Percentiles rank a stretch among this genome's conserved stretches.
Conservation (phyloP, 2,797 vertebrate species). For the Hyperoplus immaculatus region DNA sequence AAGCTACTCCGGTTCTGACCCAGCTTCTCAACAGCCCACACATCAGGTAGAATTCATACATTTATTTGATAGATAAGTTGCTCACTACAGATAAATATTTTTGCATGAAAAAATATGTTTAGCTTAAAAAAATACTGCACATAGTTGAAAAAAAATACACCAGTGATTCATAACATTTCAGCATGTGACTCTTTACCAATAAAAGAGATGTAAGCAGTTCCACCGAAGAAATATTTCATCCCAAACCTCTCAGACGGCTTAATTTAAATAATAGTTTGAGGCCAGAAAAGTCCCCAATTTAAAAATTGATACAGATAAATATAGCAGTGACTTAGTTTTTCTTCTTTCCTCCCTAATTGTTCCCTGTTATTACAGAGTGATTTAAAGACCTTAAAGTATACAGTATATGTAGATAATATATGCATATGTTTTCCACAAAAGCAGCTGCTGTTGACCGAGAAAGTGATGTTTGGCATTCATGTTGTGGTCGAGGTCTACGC, state of each 20-base stretch:
- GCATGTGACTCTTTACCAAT: neutral
- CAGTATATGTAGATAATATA: neutral
- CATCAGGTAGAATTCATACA: slow-evolving; percentile 43
- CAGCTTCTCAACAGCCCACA: neutral
- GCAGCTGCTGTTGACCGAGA: slow-evolving; percentile 73
- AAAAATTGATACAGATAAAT: neutral
- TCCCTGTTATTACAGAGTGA: neutral
- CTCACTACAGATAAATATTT: neutral
- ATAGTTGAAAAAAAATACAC: neutral
- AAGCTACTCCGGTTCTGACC: neutral
- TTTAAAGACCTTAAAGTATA: neutral
- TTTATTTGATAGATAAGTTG: neutral
- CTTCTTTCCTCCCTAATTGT: neutral
- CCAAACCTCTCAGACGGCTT: neutral
- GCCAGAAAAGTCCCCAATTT: neutral
- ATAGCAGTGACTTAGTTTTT: neutral
- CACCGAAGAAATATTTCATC: neutral
- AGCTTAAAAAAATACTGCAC: neutral
- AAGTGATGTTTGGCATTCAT: slow-evolving; percentile 57
- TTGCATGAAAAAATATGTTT: neutral
- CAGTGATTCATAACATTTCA: neutral
- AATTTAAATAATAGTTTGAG: neutral
- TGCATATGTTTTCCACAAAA: slow-evolving; percentile 35
- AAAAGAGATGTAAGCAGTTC: neutral
- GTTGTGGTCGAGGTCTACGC: slow-evolving; percentile 57